Base-by-base conservation (phyloP, 2,113 vertebrate genomes). In the Dasyornis broadbenti region DNA sequence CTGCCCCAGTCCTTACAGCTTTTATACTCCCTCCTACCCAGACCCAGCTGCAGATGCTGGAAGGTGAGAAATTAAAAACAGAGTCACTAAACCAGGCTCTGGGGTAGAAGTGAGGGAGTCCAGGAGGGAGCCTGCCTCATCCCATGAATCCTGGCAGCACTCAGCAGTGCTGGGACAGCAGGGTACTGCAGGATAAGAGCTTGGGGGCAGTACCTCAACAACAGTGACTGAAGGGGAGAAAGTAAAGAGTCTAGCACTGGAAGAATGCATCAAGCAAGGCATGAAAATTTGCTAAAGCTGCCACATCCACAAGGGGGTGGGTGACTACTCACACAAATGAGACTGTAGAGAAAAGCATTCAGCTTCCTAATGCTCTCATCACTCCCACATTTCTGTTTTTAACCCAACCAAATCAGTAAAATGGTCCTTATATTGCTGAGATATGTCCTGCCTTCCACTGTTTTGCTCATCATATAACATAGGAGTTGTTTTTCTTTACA, bases 71-170 rank as follows among this genome's bases (percentile, higher is more conserved):
- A 64, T 20, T 5, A 28, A 72, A 72, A 76, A 10, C 18, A 68
- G 19, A 61, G 50, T 7, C 23, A 14, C 54, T 18, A 57, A 91
- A 42, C 4, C 14, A 54, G 31, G 12, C 2, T 2, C 20, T 53
- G 33, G 15, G 13, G 19, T 75, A 84, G 60, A 13, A 44, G 19
- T 2, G 24, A 56, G 35, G 33, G 20, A 75, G 31, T 11, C 28
- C 1, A 1, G 0, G 3, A 53, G 12, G 21, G 4, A 64, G 9
- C 15, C 59, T n/a, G 15, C 7, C 11, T 7, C 0, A 0, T 68
- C 11, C 56, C 13, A 17, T 10, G 11, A 76, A 64, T 79, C 11
- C 35, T 66, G 61, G n/a, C 28, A 86, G 50, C 2, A 3, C 3
- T 28, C 42, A 68, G 75, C 11, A 24, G 26, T 1, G 7, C 30